phyloP scores from a whole-genome alignment of 2,888 invertebrate genomes.

The Drosophila anceps region DNA sequence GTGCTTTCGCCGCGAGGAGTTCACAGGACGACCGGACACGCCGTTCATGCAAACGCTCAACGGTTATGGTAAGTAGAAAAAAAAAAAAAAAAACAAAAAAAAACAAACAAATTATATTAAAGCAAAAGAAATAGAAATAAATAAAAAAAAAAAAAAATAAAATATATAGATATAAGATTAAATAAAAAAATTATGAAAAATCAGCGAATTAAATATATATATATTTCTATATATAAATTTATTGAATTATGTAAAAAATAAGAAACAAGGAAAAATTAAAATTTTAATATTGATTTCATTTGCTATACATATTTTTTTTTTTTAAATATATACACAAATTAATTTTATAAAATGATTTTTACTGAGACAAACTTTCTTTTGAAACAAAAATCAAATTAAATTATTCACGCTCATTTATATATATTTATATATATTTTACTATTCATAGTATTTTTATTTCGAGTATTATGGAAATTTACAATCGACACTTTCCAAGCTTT shows the following conservation, averaged over 20 bases:
- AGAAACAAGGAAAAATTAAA: no score
- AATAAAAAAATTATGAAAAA: no score
- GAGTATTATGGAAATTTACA: slow-evolving; percentile 29
- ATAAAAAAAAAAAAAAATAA: no score
- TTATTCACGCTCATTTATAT: background rate
- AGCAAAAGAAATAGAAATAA: background rate
- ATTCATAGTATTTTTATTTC: slow-evolving; percentile 8
- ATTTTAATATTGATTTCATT: no score
- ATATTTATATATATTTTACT: slow-evolving; percentile 16
- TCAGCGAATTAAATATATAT: no score
- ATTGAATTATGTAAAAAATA: no score
- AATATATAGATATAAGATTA: no score
- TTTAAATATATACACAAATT: no score
- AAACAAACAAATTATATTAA: background rate
- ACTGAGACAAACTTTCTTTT: no score
- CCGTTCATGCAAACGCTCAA: slow-evolving; percentile 94
- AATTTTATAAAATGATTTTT: no score
- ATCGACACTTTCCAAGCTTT: background rate
- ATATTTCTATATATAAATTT: no score
- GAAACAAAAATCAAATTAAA: background rate
- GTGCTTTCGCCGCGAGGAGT: slow-evolving; percentile 93
- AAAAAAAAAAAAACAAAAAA: background rate
- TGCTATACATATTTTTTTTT: no score
- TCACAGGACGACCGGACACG: slow-evolving; percentile 94
- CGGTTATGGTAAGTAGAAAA: slow-evolving; percentile 91